Base-by-base conservation (phyloP, 2,888 invertebrate species). In the Alviniconcha strummeri region DNA sequence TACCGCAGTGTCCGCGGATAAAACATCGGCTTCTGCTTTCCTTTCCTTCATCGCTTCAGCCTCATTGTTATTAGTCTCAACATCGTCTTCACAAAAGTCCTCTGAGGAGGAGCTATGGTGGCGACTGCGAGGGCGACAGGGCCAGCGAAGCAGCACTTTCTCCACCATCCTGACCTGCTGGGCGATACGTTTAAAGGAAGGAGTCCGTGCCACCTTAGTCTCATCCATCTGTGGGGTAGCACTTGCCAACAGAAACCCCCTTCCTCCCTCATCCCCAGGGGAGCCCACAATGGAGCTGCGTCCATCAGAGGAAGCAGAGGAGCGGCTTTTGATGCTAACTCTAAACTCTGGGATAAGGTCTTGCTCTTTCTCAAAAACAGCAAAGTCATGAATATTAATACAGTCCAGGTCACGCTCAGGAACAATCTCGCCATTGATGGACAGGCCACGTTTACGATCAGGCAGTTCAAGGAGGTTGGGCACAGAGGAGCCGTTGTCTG, bases 331-430 rank as follows among this genome's bases (percentile, higher is more conserved):
- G 60, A 91, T 88, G 84, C 90, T 90, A 55, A 81, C 83, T 76
- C 89, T 88, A 83, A 91, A 91, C 78, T 90, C 91, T 54, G 91
- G 90, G 57, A 88, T 88, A 6, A 92, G 86, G 54, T 89, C 85
- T 19, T 92, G 89, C 78, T 91, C 90, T 83, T 90, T 90, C 85
- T 92, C 92, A 89, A 93, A 93, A 13, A 86, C 86, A 78, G 93
- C 91, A 89, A 88, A 92, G 86, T 93, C 92, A 87, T 93, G 93
- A 85, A 93, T 93, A 86, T 92, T 91, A 72, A 93, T 86, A 11
- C 74, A 79, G 11, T 90, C 89, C 72, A 92, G 83, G 80, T 90
- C 80, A 54, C 67, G 64, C 56, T 74, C 80, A 82, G 72, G 78
- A 57, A 86, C 83, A 9, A 71, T 85, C 85, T 93, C 92, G 56